These are phyloP conservation scores for Dasyornis broadbenti DNA, from an alignment of 2,113 vertebrate genomes.

Conservation along the genomic window DNA sequence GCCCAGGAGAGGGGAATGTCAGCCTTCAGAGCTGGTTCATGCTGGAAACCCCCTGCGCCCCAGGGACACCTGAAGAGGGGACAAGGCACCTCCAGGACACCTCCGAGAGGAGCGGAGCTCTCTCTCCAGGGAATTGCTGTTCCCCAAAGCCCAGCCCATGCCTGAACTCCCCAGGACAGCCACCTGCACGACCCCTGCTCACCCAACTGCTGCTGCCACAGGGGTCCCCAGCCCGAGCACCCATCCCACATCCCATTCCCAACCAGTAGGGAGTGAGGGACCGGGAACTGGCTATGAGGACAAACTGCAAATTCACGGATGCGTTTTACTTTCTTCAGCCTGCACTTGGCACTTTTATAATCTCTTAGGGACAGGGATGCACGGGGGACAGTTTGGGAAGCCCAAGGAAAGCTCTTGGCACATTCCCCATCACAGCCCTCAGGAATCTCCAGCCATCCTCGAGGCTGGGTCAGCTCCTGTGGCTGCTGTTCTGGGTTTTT, in stretches of 20 bases:
- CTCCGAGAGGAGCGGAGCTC: neutral
- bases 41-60: neutral
- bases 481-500: neutral
- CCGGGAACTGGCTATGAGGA: neutral
- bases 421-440: neutral
- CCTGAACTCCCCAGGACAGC: neutral
- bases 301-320: neutral
- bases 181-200: neutral
- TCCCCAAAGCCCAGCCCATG: neutral
- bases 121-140: neutral
- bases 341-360: neutral
- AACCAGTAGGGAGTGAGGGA: rapidly evolving
- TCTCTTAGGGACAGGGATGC: neutral
- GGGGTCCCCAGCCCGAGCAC: rapidly evolving
- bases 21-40: neutral
- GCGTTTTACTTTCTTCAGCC: neutral
- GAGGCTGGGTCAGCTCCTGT: neutral
- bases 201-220: neutral
- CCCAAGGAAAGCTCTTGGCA: neutral
- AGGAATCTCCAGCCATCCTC: neutral
- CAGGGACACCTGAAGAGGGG: neutral
- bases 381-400: neutral
- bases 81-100: too few species aligned
- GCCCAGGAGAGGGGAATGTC: neutral
- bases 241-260: neutral